Evolutionary conservation across 2,797 vertebrate species (phyloP).

Genomic region (Antennarius maculatus): DNA sequence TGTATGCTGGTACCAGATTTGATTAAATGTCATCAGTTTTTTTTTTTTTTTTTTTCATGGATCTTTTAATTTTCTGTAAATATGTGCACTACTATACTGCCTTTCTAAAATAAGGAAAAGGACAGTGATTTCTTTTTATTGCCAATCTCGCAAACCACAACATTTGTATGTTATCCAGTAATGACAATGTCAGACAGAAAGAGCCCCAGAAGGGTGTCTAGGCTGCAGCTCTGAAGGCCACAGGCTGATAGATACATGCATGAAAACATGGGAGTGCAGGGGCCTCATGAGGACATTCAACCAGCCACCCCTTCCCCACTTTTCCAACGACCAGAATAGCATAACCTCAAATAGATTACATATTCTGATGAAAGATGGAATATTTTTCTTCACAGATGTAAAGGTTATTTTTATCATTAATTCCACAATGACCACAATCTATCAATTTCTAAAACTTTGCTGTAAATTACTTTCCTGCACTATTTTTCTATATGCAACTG

Average conservation of each 20-base stretch:
- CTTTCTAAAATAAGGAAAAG: constrained; percentile 46
- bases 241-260: constrained; percentile 75
- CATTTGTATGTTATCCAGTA: constrained; percentile 74
- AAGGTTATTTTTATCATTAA: constrained; percentile 37
- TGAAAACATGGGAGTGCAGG: constrained; percentile 61
- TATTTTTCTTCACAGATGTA: constrained; percentile 62
- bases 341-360: constrained; percentile 73
- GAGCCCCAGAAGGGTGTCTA: constrained; percentile 57
- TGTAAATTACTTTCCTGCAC: too few relatives aligned
- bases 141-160: constrained; percentile 70
- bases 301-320: constrained; percentile 62
- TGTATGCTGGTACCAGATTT: constrained; percentile 53
- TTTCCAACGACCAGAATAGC: constrained; percentile 69
- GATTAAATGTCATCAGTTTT: constrained; percentile 58
- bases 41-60: constrained; percentile 60
- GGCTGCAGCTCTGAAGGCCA: constrained; percentile 67
- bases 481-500: too few relatives aligned
- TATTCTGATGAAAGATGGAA: constrained; percentile 62
- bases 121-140: constrained; percentile 63
- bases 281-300: constrained; percentile 66
- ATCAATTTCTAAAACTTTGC: constrained; percentile 54
- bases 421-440: constrained; percentile 46
- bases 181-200: constrained; percentile 71
- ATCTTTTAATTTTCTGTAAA: constrained; percentile 61
- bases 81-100: constrained; percentile 56